phyloP scores from a whole-genome alignment of 2,113 vertebrate species.

The Spheniscus mendiculus region DNA sequence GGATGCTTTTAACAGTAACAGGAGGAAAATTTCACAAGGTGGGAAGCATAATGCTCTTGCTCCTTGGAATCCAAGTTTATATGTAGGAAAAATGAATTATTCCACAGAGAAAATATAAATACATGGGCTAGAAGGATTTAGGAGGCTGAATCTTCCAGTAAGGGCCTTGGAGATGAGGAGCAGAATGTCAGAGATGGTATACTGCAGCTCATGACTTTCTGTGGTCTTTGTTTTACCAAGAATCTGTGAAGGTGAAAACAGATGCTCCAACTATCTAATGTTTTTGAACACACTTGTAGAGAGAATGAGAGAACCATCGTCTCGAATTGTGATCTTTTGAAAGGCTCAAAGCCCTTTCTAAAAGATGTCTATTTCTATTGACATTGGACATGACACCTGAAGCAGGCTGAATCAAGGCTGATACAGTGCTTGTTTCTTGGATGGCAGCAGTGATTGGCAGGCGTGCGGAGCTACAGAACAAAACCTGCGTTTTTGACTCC shows the following conservation, averaged over 20 bases:
- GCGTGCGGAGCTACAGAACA: not conserved
- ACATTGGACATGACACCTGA: not conserved
- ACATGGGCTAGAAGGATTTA: not conserved
- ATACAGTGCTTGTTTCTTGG: not conserved
- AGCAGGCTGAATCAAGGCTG: not conserved
- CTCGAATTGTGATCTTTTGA: not conserved
- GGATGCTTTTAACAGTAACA: not conserved
- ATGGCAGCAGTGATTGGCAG: not conserved
- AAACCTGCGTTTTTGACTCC: not conserved
- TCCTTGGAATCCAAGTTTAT: not conserved
- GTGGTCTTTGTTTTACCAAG: not conserved
- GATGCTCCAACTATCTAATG: not conserved
- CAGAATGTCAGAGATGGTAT: not conserved
- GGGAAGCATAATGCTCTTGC: not conserved
- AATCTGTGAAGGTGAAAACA: not conserved
- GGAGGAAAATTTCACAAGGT: not conserved
- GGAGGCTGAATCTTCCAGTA: not conserved
- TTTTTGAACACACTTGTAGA: not conserved
- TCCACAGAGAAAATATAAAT: not conserved
- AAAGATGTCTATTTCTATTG: not conserved
- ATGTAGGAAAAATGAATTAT: not conserved
- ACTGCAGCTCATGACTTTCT: not conserved
- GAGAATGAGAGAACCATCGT: not conserved
- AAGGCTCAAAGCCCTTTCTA: not conserved
- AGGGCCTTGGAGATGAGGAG: not conserved